Evolutionary conservation across 2,113 vertebrate species (phyloP), one percentile per base, ranked within the genome.

Genomic region (Lethenteron camtschaticum): DNA sequence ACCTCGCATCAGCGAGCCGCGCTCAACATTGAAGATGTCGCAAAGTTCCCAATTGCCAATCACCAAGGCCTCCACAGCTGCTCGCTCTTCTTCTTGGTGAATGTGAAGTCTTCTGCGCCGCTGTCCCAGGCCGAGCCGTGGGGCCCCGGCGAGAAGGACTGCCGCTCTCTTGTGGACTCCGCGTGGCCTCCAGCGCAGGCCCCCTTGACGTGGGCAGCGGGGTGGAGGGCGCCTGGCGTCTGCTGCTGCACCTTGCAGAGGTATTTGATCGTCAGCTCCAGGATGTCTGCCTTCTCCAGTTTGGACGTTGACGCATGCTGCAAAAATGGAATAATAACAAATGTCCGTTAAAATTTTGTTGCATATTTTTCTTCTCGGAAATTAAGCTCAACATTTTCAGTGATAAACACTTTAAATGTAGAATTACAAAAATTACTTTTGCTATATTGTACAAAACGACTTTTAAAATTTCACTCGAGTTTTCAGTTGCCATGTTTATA

Each of bases 191-290:
- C 24, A n/a, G 2, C n/a, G 24, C n/a, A 66, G 10, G 63, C n/a
- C 63, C n/a, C 24, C 13, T 3, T n/a, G n/a, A 2, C n/a, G 63
- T 66, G n/a, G n/a, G 63, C 10, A 66, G 63, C 2, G n/a, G 63
- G 63, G n/a, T n/a, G 24, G 10, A 16, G n/a, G n/a, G 63, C n/a
- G 63, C n/a, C 41, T 41, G 63, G n/a, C 24, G 63, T 66, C 24
- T 24, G 63, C 9, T 66, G 24, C 63, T 66, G 63, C n/a, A 66
- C 24, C 63, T 66, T 24, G 63, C 63, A n/a, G 9, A 66, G 63
- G 24, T 16, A 66, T 9, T 66, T 66, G n/a, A 66, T 24, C 63
- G 63, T 66, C 63, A 66, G 63, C 24, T 66, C 63, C 63, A 66
- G 10, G 63, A 66, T 66, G 63, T 66, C 63, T 11, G 63, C 63